phyloP scores from a whole-genome alignment of 2,113 vertebrate species.

The Eulacestoma nigropectus region DNA sequence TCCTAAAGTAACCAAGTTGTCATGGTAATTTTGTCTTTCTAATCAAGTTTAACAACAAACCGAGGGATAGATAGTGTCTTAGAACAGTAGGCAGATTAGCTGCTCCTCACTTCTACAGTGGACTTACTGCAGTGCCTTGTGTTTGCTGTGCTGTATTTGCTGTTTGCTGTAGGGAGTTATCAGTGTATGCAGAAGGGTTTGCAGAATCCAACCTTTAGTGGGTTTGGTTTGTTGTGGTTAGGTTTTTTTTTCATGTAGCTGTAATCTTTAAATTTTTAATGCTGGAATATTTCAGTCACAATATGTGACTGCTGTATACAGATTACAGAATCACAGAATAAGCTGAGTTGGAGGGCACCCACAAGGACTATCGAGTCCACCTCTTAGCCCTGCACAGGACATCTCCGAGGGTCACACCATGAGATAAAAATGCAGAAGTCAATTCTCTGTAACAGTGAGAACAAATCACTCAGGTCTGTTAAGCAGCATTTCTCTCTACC shows the following conservation, averaged over 20 bases:
- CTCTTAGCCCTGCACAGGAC: neutral
- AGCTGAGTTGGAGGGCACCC: neutral
- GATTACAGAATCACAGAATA: neutral
- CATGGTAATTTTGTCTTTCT: neutral
- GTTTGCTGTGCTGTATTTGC: neutral
- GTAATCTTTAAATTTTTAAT: neutral
- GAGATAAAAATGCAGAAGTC: neutral
- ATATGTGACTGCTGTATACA: neutral
- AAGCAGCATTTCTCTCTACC: neutral
- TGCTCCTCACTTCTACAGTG: neutral
- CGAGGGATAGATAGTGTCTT: neutral
- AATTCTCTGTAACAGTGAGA: neutral
- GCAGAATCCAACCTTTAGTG: neutral
- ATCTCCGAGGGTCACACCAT: neutral
- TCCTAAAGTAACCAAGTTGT: neutral
- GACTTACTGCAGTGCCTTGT: neutral
- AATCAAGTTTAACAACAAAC: neutral
- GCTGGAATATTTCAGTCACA: neutral
- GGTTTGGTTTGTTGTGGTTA: neutral
- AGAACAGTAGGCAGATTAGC: neutral
- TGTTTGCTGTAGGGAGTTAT: neutral
- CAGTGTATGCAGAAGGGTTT: neutral
- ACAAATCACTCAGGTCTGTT: neutral
- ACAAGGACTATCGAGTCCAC: neutral
- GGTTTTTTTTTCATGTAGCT: neutral